Evolutionary conservation across 2,888 invertebrate genomes (phyloP).

Genomic region (Drosophila prolongata): DNA sequence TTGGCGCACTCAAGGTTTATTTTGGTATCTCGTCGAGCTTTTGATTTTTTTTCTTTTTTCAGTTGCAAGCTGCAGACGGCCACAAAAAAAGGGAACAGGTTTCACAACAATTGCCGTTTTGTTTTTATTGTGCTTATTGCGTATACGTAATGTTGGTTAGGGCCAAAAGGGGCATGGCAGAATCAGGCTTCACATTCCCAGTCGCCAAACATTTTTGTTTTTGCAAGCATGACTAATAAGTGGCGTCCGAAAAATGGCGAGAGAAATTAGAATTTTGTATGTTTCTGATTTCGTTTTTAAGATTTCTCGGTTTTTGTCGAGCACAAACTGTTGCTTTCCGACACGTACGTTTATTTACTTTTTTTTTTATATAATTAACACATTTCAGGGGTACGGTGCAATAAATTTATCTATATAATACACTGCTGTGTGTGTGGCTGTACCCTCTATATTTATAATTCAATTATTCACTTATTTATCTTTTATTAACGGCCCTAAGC

Average conservation of each 20-base stretch:
- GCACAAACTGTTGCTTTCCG: slow-evolving; percentile 64
- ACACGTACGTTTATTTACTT: slow-evolving; percentile 22
- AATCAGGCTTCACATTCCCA: slow-evolving; percentile 5
- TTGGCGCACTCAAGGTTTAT: slow-evolving; percentile 48
- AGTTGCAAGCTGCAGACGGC: slow-evolving; percentile 31
- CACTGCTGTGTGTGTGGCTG: slow-evolving; percentile 25
- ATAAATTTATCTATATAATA: slow-evolving; percentile 41
- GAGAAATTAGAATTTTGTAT: slow-evolving; percentile 5
- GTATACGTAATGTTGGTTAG: slow-evolving; percentile 35
- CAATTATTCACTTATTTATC: slow-evolving; percentile 79
- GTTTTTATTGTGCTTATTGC: slow-evolving; percentile 40
- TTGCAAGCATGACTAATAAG: slow-evolving; percentile 64
- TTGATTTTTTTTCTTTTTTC: not conserved
- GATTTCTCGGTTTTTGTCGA: slow-evolving; percentile 58
- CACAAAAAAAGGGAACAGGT: slow-evolving; percentile 44
- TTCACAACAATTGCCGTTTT: slow-evolving; percentile 49
- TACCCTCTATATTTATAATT: slow-evolving; percentile 61
- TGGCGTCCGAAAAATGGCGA: slow-evolving; percentile 34
- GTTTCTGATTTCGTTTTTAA: slow-evolving; percentile 31
- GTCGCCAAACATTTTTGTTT: slow-evolving; percentile 12
- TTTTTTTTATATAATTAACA: slow-evolving; percentile 70
- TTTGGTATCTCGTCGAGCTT: slow-evolving; percentile 29
- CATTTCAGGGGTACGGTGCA: slow-evolving; percentile 58
- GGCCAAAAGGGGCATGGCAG: slow-evolving; percentile 10
- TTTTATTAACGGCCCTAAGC: slow-evolving; percentile 66